Conservation (phyloP, 2,888 invertebrate genomes). For the Andrena flavipes region DNA sequence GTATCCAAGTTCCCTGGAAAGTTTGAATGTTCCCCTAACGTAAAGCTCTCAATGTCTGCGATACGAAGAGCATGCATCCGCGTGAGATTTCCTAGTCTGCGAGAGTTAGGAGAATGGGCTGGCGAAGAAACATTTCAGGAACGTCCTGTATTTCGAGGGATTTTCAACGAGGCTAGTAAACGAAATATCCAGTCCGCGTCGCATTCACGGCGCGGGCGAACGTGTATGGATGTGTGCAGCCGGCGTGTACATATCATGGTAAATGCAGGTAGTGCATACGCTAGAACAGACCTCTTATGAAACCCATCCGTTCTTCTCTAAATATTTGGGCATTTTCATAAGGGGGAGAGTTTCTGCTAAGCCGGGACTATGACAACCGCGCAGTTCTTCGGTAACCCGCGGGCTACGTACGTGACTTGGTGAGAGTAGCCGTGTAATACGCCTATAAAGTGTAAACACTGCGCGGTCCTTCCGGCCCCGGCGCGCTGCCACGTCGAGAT, state of each 20-base stretch:
- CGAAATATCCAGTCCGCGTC: slow-evolving; percentile 51
- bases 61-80: background rate
- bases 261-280: slow-evolving; percentile 53
- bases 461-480: slow-evolving; percentile 21
- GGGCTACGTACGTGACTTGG: slow-evolving; percentile 54
- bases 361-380: slow-evolving; percentile 54
- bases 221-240: slow-evolving; percentile 27
- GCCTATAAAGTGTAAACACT: slow-evolving; percentile 63
- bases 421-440: slow-evolving; percentile 62
- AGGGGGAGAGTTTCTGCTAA: slow-evolving; percentile 40
- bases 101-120: background rate
- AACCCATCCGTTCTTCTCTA: slow-evolving; percentile 65
- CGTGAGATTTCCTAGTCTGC: background rate
- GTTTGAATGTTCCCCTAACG: background rate
- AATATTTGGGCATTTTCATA: slow-evolving; percentile 73
- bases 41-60: background rate
- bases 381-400: slow-evolving; percentile 48
- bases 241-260: slow-evolving; percentile 44
- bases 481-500: slow-evolving; percentile 29
- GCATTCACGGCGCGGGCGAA: slow-evolving; percentile 12
- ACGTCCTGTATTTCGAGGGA: slow-evolving; percentile 22
- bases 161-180: slow-evolving; percentile 40
- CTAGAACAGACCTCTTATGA: slow-evolving; percentile 58
- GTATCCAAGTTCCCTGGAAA: background rate
- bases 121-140: slow-evolving; percentile 16